Evolutionary conservation across 1,140 invertebrate species (phyloP), one percentile per base, ranked within the genome.

Genomic region (Planococcus citri): DNA sequence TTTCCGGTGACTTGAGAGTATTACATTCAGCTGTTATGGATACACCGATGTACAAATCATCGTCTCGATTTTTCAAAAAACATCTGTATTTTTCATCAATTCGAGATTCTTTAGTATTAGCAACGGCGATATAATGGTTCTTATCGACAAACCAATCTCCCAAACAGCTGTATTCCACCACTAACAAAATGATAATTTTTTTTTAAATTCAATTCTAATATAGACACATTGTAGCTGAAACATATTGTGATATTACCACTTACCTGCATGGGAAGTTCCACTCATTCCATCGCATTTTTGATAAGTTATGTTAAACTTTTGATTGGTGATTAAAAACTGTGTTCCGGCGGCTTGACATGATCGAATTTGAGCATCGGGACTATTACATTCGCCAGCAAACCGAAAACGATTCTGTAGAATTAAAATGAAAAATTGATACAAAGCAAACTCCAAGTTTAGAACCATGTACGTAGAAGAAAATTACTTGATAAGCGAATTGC

Each of bases 301-400:
- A 77, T 96, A 98, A 8, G 90, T 94, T 70, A 98, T 94, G 74
- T 93, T 92, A 74, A 98, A 98, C 76, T 97, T 95, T 77, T 97
- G 92, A 81, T 98, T 98, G 27, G 94, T 92, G 73, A 97, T 96
- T 51, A 95, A 86, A 79, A 95, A 96, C 78, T 96, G 91, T 14
- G 93, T 94, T 71, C 95, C 95, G 37, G 95, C 91, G 14, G 89
- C 91, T 80, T 98, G 95, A 80, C 95, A 98, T 0, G 95, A 96
- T 74, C 85, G 86, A 72, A 98, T 94, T 74, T 89, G 86, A 4
- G 90, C 92, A 78, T 95, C 91, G 0, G 87, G 88, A 78, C 93
- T 80, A 74, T 86, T 85, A 76, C 93, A 96, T 78, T 95, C 92
- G 27, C 93, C 92, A 27, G 91, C 94, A 76, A 94, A 95, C 71